Percentiles rank a stretch among this genome's conserved stretches.
phyloP scores from a whole-genome alignment of 1,140 invertebrate genomes.

The Nephila pilipes region DNA sequence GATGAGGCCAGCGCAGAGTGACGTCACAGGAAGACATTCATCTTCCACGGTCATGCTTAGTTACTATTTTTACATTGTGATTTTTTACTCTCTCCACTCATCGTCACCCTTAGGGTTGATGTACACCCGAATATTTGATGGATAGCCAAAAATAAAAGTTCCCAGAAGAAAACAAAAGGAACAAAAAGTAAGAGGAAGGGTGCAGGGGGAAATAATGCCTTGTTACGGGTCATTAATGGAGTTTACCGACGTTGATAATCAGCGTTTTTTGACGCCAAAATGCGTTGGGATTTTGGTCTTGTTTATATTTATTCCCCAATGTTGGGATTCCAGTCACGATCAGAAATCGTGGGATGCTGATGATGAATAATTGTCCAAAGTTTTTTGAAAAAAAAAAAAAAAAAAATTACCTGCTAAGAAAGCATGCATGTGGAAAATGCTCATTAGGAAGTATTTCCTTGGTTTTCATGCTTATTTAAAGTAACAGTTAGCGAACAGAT shows the following conservation, averaged over 20 bases:
- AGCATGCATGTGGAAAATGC: conserved; percentile 51
- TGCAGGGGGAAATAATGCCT: conserved; percentile 51
- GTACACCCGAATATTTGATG: conserved; percentile 76
- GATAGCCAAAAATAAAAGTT: conserved; percentile 75
- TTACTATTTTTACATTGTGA: conserved; percentile 77
- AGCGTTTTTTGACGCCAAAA: conserved; percentile 48
- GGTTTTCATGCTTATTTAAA: conserved; percentile 8
- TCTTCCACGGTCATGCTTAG: conserved; percentile 75
- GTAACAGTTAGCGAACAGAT: background rate
- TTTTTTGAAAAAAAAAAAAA: background rate
- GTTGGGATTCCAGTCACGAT: conserved; percentile 50
- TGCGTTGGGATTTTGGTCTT: background rate
- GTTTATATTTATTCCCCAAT: conserved; percentile 37
- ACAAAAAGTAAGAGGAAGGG: background rate
- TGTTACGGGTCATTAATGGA: conserved; percentile 76
- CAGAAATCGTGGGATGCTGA: conserved; percentile 14
- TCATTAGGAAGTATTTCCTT: conserved; percentile 31
- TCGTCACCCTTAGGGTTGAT: conserved; percentile 75
- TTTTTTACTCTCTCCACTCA: conserved; percentile 73
- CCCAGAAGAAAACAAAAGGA: conserved; percentile 57
- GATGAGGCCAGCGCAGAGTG: conserved; percentile 37
- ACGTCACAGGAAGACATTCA: conserved; percentile 77
- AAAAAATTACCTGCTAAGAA: background rate
- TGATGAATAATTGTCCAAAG: conserved; percentile 45
- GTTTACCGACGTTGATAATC: conserved; percentile 74